phyloP scores from a whole-genome alignment of 2,113 vertebrate species.

The Clarias macrocephalus region DNA sequence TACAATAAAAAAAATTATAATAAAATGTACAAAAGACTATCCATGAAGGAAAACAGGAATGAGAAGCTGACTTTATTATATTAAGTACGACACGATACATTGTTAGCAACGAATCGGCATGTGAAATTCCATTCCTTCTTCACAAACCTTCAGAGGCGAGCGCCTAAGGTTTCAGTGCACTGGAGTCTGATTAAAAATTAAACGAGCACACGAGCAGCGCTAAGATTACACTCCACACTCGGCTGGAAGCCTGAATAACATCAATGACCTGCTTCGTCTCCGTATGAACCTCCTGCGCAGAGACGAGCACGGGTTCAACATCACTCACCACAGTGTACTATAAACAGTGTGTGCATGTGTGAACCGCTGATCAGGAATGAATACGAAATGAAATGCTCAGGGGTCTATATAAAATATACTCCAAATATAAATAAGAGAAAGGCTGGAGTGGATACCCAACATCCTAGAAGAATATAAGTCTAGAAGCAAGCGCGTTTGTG shows the following conservation, averaged over 20 bases:
- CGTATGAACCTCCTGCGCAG: not conserved
- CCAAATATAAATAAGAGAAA: not conserved
- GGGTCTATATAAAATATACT: not conserved
- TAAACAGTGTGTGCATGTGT: not conserved
- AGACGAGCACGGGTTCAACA: not conserved
- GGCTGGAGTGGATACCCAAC: not conserved
- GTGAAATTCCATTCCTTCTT: constrained; percentile 66
- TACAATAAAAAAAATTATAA: too few relatives aligned
- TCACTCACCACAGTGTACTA: not conserved
- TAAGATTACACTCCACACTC: constrained; percentile 57
- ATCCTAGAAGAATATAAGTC: not conserved
- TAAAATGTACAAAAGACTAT: too few relatives aligned
- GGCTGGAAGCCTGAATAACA: constrained; percentile 9
- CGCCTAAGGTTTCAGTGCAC: constrained; percentile 57
- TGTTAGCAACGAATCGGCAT: constrained; percentile 39
- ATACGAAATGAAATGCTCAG: not conserved
- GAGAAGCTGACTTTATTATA: not conserved
- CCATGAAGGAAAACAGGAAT: not conserved
- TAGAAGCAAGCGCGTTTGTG: not conserved
- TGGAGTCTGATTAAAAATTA: constrained; percentile 67
- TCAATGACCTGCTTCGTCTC: not conserved
- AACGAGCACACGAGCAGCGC: constrained; percentile 50
- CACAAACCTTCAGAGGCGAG: constrained; percentile 40
- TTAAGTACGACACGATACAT: not conserved
- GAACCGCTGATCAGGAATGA: not conserved